phyloP scores from a whole-genome alignment of 2,113 vertebrate species.

The Leuciscus idus region DNA sequence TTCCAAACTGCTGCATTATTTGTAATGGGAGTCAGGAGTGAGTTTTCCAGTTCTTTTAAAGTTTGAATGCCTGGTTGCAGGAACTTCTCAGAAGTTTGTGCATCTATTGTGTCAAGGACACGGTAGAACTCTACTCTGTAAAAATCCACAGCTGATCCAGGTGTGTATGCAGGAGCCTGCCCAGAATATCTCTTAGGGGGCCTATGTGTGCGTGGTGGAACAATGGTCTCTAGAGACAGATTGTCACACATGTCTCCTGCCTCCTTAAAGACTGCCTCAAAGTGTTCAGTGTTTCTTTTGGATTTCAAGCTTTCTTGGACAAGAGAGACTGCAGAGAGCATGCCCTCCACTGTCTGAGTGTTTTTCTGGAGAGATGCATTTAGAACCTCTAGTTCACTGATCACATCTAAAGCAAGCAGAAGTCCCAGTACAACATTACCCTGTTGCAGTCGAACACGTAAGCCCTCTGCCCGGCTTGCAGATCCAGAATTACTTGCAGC shows the following conservation, averaged over 20 bases:
- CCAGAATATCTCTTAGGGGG: neutral
- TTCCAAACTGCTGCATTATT: neutral
- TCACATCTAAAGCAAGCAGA: conserved; percentile 33
- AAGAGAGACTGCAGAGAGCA: neutral
- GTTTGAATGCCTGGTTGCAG: neutral
- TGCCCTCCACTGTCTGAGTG: too few relatives aligned
- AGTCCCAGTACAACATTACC: conserved; percentile 44
- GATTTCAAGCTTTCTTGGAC: too few relatives aligned
- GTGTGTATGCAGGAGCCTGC: neutral
- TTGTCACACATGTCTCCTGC: neutral
- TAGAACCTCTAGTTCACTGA: conserved; percentile 38
- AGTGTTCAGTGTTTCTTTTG: too few relatives aligned
- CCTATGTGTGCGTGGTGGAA: neutral
- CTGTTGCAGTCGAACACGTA: neutral
- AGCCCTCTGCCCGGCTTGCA: neutral
- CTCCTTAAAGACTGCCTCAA: too few relatives aligned
- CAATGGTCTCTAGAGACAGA: neutral
- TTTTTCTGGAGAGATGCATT: too few relatives aligned
- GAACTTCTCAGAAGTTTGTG: neutral
- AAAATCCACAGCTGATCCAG: neutral
- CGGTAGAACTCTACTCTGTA: neutral
- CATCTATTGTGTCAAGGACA: neutral
- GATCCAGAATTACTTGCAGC: conserved; percentile 23
- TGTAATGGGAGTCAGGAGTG: neutral
- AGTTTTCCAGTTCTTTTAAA: neutral